phyloP scores from a whole-genome alignment of 2,797 vertebrate species.

The Periparus ater region DNA sequence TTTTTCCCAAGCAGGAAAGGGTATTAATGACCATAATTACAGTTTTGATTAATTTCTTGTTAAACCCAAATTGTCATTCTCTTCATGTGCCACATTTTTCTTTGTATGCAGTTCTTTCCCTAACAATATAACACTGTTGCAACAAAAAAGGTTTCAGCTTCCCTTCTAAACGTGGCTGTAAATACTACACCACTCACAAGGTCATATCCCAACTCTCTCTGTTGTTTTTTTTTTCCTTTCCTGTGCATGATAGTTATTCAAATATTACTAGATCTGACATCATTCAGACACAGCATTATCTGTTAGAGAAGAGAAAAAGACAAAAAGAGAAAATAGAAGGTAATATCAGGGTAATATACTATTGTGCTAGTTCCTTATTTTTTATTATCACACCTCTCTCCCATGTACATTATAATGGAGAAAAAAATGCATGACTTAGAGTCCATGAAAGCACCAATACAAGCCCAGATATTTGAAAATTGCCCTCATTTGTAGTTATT shows the following conservation, averaged over 20 bases:
- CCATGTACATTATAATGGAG: not conserved
- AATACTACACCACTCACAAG: not conserved
- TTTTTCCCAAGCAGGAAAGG: not conserved
- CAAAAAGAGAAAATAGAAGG: not conserved
- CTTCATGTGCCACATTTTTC: not conserved
- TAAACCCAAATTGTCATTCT: not conserved
- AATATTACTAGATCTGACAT: not conserved
- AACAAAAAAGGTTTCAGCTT: not conserved
- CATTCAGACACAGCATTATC: not conserved
- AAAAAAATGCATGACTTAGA: not conserved
- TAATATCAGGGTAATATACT: not conserved
- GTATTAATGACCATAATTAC: constrained; percentile 10
- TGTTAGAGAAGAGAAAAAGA: not conserved
- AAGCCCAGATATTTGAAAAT: not conserved
- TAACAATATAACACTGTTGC: not conserved
- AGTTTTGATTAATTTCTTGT: not conserved
- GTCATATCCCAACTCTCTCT: not conserved
- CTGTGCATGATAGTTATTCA: not conserved
- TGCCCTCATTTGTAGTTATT: not conserved
- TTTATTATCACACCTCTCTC: not conserved
- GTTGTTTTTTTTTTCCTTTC: not conserved
- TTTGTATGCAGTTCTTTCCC: not conserved
- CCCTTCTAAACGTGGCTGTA: not conserved
- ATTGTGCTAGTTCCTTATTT: not conserved
- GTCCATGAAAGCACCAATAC: not conserved